Evolutionary conservation across 2,888 invertebrate genomes (phyloP).

Genomic region (Bugulina stolonifera): DNA sequence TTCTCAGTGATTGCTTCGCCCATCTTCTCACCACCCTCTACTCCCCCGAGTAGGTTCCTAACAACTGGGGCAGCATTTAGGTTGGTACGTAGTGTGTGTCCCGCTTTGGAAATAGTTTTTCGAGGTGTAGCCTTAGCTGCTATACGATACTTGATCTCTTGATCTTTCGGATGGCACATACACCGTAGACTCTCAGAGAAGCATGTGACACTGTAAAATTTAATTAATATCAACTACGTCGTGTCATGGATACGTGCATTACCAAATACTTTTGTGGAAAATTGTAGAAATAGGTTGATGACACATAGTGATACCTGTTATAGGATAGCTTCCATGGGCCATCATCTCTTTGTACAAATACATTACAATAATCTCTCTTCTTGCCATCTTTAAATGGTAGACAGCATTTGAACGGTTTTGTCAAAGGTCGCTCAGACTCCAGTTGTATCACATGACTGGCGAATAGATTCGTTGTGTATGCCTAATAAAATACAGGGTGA

Average conservation of each 20-base stretch:
- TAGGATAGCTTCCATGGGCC: slow-evolving; percentile 17
- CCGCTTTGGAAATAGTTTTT: slow-evolving; percentile 14
- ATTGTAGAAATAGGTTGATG: no score
- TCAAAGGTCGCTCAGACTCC: slow-evolving; percentile 7
- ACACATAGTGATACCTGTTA: no score
- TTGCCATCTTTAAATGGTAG: slow-evolving; percentile 23
- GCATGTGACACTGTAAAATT: slow-evolving; percentile 15
- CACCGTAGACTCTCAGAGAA: slow-evolving; percentile 9
- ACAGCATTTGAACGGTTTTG: slow-evolving; percentile 20
- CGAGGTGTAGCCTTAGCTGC: slow-evolving; percentile 15
- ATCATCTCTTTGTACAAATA: slow-evolving; percentile 23
- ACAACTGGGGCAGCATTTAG: neutral
- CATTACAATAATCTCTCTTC: slow-evolving; percentile 23
- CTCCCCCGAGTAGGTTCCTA: neutral
- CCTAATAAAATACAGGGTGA: no score
- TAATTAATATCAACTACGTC: no score
- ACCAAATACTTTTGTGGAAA: no score
- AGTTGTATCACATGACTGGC: slow-evolving; percentile 23
- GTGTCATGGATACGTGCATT: no score
- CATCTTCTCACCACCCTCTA: neutral
- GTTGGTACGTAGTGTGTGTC: neutral
- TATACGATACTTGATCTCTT: slow-evolving; percentile 12
- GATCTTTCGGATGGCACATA: slow-evolving; percentile 22
- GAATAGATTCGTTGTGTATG: slow-evolving; percentile 15
- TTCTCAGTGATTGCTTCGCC: neutral